Conservation (phyloP, 2,888 invertebrate genomes). For the Drosophila neonasuta region DNA sequence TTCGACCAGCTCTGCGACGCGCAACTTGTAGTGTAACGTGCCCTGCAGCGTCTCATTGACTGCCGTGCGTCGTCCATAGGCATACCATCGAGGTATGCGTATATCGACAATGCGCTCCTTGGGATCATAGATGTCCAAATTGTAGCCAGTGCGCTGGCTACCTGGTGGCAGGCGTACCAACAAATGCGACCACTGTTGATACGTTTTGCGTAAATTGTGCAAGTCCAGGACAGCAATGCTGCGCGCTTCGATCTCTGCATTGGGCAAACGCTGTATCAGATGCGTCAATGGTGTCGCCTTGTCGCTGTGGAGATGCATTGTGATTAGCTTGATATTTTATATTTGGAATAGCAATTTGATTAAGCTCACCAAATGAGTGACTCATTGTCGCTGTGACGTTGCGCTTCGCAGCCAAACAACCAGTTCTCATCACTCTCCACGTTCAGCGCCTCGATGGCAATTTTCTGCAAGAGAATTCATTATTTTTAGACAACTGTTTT, state of each 20-base stretch:
- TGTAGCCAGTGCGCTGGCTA: constrained; percentile 82
- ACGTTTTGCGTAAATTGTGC: constrained; percentile 84
- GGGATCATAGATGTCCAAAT: constrained; percentile 86
- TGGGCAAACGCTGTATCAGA: constrained; percentile 84
- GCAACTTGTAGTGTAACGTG: constrained; percentile 85
- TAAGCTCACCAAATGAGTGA: constrained; percentile 44
- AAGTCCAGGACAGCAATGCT: constrained; percentile 85
- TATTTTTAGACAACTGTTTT: background rate
- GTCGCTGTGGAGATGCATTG: constrained; percentile 39
- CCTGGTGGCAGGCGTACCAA: constrained; percentile 86
- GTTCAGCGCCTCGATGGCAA: constrained; percentile 87
- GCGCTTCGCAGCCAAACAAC: constrained; percentile 89
- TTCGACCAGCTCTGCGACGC: constrained; percentile 84
- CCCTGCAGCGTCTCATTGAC: constrained; percentile 84
- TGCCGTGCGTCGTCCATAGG: constrained; percentile 80
- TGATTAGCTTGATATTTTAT: background rate
- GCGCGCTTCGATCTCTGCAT: constrained; percentile 79
- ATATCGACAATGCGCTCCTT: constrained; percentile 81
- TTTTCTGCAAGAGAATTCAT: constrained; percentile 50
- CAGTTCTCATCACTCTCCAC: constrained; percentile 87
- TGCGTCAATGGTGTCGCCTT: constrained; percentile 85
- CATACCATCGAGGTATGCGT: constrained; percentile 82
- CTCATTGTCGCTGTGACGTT: constrained; percentile 62
- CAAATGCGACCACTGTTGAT: constrained; percentile 87
- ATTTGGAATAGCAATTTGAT: no score